Base-by-base conservation (phyloP, 2,797 vertebrate species). In the Sebastiscus tertius region DNA sequence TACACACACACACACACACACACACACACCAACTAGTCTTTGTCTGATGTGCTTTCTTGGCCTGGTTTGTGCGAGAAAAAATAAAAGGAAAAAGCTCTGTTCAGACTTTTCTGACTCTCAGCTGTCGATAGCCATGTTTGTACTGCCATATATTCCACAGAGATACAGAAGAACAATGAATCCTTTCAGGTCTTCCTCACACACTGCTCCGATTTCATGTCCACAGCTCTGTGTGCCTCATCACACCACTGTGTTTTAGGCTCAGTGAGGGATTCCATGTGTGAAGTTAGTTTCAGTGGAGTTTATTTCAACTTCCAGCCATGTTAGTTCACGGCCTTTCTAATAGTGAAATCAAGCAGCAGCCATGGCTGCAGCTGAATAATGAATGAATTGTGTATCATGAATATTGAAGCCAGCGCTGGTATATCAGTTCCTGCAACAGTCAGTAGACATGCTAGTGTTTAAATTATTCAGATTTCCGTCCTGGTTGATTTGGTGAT, bases 81-180 rank as follows among this genome's bases (percentile, higher is more conserved):
- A 56, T 69, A 20, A 71, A 36, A 65, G 39, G 7, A 77, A 60
- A 27, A 18, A 46, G 7, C 18, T 33, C 42, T 63, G 29, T 71
- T 71, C 46, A 75, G 55, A 52, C 27, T 62, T 60, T 34, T 13
- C 69, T 55, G 52, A 49, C 77, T 63, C 18, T 16, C 29, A 42
- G 39, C 79, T 65, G 59, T 73, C 20, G 22, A 61, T 73, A 76
- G 67, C 72, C 42, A n/a, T 81, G 82, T 76, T 77, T 77, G 72
- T 65, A 27, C 68, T 75, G 63, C 59, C 29, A 12, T 36, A 63
- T 58, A 61, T 58, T 79, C 72, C 55, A 8, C 64, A 4, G 67
- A 62, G 68, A 72, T 27, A 26, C 66, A 61, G 42, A 8, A 60
- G 36, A 72, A 82, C 68, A 82, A 81, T 60, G 58, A 61, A 31